Percentiles rank a stretch among this genome's conserved stretches.
Conservation (phyloP, 1,140 invertebrate genomes). For the Aphaenogaster floridana region DNA sequence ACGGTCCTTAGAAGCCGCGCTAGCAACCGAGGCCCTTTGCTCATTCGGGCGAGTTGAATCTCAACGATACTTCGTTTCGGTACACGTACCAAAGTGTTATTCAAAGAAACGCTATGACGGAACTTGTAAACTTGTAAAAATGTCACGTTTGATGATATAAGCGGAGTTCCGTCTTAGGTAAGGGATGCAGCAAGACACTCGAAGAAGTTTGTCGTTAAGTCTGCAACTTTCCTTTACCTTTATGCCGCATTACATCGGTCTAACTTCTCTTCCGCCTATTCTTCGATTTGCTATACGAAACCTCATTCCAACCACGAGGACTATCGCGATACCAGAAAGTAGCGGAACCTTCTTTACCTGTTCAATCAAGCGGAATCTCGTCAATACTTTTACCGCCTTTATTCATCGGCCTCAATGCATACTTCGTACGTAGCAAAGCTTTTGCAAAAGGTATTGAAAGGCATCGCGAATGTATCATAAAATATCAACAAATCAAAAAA, state of each 20-base stretch:
- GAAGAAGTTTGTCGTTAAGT: constrained; percentile 49
- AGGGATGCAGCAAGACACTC: constrained; percentile 29
- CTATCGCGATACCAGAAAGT: neutral
- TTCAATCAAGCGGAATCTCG: constrained; percentile 29
- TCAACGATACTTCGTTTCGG: constrained; percentile 57
- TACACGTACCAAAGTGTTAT: constrained; percentile 38
- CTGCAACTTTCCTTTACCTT: constrained; percentile 51
- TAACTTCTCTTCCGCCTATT: constrained; percentile 24
- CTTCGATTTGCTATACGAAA: constrained; percentile 26
- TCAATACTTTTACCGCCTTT: constrained; percentile 1
- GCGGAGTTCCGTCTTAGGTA: constrained; percentile 1
- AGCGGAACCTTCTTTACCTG: constrained; percentile 10
- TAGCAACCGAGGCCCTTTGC: constrained; percentile 28
- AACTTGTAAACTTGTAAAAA: constrained; percentile 52
- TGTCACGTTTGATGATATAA: constrained; percentile 58
- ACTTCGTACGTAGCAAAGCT: neutral
- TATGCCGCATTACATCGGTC: constrained; percentile 36
- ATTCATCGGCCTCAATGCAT: constrained; percentile 8
- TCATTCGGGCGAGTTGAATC: constrained; percentile 44
- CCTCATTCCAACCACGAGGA: neutral
- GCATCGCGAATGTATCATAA: neutral
- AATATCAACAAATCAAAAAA: neutral
- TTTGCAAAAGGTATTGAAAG: neutral
- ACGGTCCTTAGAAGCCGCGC: constrained; percentile 19
- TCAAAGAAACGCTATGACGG: constrained; percentile 39